Base-by-base conservation (phyloP, 2,113 vertebrate species). In the Anoplopoma fimbria region DNA sequence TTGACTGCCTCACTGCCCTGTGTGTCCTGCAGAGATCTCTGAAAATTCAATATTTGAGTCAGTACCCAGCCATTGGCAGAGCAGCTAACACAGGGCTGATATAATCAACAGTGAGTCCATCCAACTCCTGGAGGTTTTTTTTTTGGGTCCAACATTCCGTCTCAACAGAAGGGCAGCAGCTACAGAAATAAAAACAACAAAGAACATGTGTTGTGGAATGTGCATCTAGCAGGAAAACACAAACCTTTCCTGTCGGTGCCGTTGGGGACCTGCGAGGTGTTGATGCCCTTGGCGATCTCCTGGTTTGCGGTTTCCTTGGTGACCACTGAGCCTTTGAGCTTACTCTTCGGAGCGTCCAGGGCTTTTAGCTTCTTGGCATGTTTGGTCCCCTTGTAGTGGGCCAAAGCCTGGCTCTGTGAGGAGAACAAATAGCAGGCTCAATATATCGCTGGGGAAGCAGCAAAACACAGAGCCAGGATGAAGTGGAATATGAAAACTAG, bases 301-400 rank as follows among this genome's bases (percentile, higher is more conserved):
- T 96, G 97, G 95, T 94, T 94, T 94, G 94, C 7, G 2, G 90
- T 92, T 89, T 95, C 95, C 93, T 92, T 95, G 84, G 89, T 71
- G 87, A 93, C 86, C 63, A 34, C 91, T 74, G 95, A 93, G 94
- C 95, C 95, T 96, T 97, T 98, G 94, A 97, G 96, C 96, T 98
- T 98, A 94, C 94, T 97, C 96, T 97, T 99, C 82, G 97, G 96
- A 93, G 96, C 88, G 85, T 99, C 97, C 95, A 97, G 96, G 94
- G 97, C 96, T 97, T 99, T 99, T 94, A 99, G 96, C 95, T 97
- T 99, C 97, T 98, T 99, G 96, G 98, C 98, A 89, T 99, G 98
- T 95, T 99, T 99, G 95, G 97, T 99, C 91, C 98, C 98, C 97
- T 99, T 99, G 96, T 99, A 99, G 96, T 99, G 98, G 96, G 98